phyloP scores from a whole-genome alignment of 2,888 invertebrate genomes.

The Branchellion lobata region DNA sequence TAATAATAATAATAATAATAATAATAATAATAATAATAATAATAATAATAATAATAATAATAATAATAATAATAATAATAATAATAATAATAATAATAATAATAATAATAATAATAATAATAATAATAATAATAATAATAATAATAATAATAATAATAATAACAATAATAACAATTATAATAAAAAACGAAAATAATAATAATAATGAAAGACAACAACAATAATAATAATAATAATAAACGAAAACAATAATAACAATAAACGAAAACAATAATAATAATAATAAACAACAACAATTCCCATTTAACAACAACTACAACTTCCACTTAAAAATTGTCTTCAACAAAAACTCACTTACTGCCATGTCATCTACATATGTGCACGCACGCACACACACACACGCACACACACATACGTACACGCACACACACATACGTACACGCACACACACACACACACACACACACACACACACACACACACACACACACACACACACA shows the following conservation, averaged over 20 bases:
- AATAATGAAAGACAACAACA: background rate
- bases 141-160: background rate
- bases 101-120: background rate
- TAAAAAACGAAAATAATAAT: background rate
- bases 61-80: background rate
- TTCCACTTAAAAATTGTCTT: too few species aligned
- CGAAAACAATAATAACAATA: background rate
- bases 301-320: too few species aligned
- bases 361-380: too few species aligned
- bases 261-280: too few species aligned
- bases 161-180: background rate
- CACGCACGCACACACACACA: too few species aligned
- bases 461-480: too few species aligned
- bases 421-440: too few species aligned
- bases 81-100: background rate
- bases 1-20: background rate
- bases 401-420: too few species aligned
- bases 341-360: too few species aligned
- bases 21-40: background rate
- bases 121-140: background rate
- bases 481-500: too few species aligned
- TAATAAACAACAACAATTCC: too few species aligned
- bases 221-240: background rate
- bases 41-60: background rate
- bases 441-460: too few species aligned